These are phyloP conservation scores for Podarcis siculus DNA, from an alignment of 2,797 vertebrate species.

Conservation along the genomic window DNA sequence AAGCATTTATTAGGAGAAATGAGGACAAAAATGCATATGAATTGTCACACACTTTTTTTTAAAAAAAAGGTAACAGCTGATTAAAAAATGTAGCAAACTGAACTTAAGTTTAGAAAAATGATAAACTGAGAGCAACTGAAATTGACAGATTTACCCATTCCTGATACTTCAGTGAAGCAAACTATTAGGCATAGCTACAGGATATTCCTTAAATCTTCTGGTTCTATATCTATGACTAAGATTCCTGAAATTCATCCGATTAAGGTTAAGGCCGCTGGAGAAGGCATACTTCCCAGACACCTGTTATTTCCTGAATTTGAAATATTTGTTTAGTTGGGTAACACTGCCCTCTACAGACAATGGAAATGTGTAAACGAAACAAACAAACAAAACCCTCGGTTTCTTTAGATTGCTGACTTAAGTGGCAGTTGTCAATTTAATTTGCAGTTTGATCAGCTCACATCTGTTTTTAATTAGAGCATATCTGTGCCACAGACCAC, in stretches of 20 bases:
- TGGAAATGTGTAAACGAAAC: background rate
- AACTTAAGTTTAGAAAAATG: too few species aligned
- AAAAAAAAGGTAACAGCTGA: too few species aligned
- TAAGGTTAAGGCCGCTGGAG: background rate
- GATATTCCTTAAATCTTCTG: background rate
- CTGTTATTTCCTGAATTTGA: background rate
- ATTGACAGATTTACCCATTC: too few species aligned
- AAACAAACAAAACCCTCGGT: background rate
- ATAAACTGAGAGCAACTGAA: too few species aligned
- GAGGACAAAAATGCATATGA: too few species aligned
- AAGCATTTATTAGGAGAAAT: too few species aligned
- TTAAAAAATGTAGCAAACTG: too few species aligned
- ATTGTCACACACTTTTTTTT: too few species aligned
- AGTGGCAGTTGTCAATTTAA: conserved; percentile 3
- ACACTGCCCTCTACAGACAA: conserved; percentile 78
- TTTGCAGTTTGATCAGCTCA: background rate
- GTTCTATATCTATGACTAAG: background rate
- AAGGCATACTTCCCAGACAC: background rate
- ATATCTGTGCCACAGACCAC: background rate
- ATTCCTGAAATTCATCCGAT: background rate
- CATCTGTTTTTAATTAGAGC: background rate
- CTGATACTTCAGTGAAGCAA: background rate
- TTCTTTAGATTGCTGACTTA: conserved; percentile 14
- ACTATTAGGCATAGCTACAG: background rate
- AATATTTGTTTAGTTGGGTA: conserved; percentile 60